Evolutionary conservation across 35 echinoderm and acorn worm genomes (phyloP), one percentile per base, ranked within the genome.

Genomic region (Heliocidaris erythrogramma): DNA sequence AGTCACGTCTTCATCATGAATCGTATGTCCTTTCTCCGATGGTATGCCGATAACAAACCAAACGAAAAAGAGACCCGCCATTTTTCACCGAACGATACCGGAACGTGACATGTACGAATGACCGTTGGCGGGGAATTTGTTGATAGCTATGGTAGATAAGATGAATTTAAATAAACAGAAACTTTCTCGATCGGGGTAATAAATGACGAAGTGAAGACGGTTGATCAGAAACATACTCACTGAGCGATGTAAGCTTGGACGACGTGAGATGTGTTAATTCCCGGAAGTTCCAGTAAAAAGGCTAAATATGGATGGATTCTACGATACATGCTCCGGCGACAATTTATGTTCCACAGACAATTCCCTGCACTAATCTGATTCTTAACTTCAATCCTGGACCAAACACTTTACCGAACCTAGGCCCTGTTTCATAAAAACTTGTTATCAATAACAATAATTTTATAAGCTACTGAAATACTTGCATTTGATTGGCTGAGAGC

Each of bases 141-240:
- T 89, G 87, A 89, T 89, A 89, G 87, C 87, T 89, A 89, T 89
- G 87, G 87, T 89, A 89, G 87, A 89, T 89, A 89, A 89, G 87
- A 48, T 47, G 87, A 89, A 89, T 47, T 89, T 31, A 89, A 89
- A 89, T 89, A 89, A 89, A 89, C 87, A 89, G 87, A 48, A 89
- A 89, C 31, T 32, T 89, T 89, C 87, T 89, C 32, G 87, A 89
- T 89, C 87, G 87, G 87, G 87, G 87, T 89, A 89, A 89, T 89
- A 89, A 89, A 89, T 89, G 87, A 89, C 87, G 87, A 14, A 78
- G 87, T 89, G 87, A 8, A 32, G 31, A 24, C 31, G 6, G 18
- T 89, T 89, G 87, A 89, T 89, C 47, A 27, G 87, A 89, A 89
- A 89, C 87, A 89, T 89, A 48, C 31, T 89, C 87, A 30, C 14